Base-by-base conservation (phyloP, 1,140 invertebrate species). In the Saxidomus purpurata region DNA sequence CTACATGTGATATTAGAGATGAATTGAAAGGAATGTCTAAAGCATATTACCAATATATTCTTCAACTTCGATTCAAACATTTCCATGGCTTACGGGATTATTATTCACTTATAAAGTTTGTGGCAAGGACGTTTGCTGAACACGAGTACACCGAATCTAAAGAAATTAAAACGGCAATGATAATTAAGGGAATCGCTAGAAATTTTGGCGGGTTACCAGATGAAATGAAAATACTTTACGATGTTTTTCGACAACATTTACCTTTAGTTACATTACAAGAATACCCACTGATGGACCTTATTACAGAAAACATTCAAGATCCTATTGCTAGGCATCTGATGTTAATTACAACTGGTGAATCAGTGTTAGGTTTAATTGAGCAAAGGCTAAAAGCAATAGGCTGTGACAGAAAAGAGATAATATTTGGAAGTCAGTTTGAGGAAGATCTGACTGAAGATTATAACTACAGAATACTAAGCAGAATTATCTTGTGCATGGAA, bases 401-500 rank as follows among this genome's bases (percentile, higher is more conserved):
- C 17, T 74, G 89, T 31, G 52, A 89, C 15, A 9, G 49, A 22
- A 81, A 87, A 85, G 90, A 89, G 84, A 67, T 93, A 0, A 93
- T 94, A 0, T 92, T 92, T 82, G 93, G 93, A 31, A 94, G 93
- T 69, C 91, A 92, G 38, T 94, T 94, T 91, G 90, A 92, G 82
- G 93, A 94, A 63, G 93, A 94, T 47, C 63, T 90, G 0, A 91
- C 86, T 13, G 93, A 93, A 67, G 93, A 93, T 31, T 93, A 93
- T 86, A 91, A 92, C 40, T 93, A 93, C 84, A 79, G 94, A n/a
- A 94, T 93, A 38, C 86, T 94, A 0, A 94, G 92, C 55, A 85
- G 89, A 69, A 94, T 94, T 11, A 94, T 94, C 17, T 83, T 94
- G 1, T 94, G 94, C 38, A 94, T 94, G 94, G 93, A 94, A 88